Conservation (phyloP, 2,888 invertebrate species). For the Drosophila multiciliata region DNA sequence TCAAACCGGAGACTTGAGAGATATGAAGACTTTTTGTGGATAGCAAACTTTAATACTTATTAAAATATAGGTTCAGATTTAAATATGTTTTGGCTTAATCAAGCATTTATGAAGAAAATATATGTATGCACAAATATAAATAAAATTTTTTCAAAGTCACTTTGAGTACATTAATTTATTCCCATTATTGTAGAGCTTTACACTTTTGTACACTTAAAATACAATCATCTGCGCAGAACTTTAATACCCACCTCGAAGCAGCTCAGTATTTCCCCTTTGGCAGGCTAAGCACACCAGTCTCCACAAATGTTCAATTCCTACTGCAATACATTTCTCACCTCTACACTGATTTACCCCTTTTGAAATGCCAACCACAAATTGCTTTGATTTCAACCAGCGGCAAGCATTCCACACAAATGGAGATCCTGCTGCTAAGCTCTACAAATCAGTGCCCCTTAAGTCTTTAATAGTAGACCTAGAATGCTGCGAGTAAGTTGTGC, state of each 20-base stretch:
- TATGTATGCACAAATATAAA: no score
- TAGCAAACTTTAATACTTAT: neutral
- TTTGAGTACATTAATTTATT: no score
- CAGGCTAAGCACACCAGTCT: constrained; percentile 21
- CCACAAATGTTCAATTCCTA: constrained; percentile 15
- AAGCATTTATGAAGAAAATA: neutral
- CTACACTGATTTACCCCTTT: constrained; percentile 26
- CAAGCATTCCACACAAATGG: constrained; percentile 10
- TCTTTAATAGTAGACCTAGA: constrained; percentile 20
- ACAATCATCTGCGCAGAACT: neutral
- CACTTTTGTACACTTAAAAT: neutral
- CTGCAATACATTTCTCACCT: neutral
- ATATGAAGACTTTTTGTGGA: constrained; percentile 19
- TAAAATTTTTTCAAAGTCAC: neutral
- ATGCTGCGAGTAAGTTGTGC: constrained; percentile 2
- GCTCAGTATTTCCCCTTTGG: constrained; percentile 10
- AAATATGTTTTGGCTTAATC: neutral
- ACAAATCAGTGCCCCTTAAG: constrained; percentile 38
- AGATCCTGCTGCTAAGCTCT: constrained; percentile 39
- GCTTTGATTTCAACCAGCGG: neutral
- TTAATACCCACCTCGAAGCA: neutral
- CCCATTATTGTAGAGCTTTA: neutral
- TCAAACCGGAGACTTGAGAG: constrained; percentile 12
- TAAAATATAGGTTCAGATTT: neutral
- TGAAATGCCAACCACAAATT: constrained; percentile 1